Evolutionary conservation across 2,113 vertebrate genomes (phyloP), one percentile per base, ranked within the genome.

Genomic region (Stigmatopora argus): DNA sequence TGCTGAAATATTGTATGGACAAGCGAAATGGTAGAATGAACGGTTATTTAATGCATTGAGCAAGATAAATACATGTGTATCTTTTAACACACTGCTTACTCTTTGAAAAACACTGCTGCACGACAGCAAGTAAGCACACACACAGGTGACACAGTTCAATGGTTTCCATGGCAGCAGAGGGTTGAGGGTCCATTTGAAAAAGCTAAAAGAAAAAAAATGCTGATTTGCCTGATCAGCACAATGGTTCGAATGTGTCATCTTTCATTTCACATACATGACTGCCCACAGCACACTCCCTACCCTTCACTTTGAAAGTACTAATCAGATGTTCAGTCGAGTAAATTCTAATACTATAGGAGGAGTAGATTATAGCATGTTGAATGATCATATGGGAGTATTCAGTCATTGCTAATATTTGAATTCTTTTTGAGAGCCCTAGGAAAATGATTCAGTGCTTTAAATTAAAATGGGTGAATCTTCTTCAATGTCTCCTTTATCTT

Each of bases 121-220:
- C 11, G 41, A 18, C 48, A 23, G 51, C 51, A 23, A 53, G 51
- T 15, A 55, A 52, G 59, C 45, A 52, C 35, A 59, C 47, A 48
- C 14, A 51, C 56, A 61, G 65, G 77, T 78, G 69, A 76, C 68
- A 64, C 58, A 74, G 78, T 76, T 80, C 79, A 78, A 46, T 35
- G 56, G 83, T 82, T 80, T 65, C 80, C 73, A 85, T 78, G 71
- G 69, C 64, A 82, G 66, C 71, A 66, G 45, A 51, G 57, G 58
- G 45, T 67, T 55, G 62, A 66, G 62, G 52, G 69, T 71, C 55
- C 62, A 64, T 69, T 79, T 65, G 66, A 57, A 77, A 47, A 55
- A 69, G 74, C 4, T 55, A n/a, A 49, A 49, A 48, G 26, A 48
- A 17, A 2, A 78, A 71, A 68, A 66, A 71, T 71, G 73, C 56